Evolutionary conservation across 2,113 vertebrate species (phyloP).

Genomic region (Galeopterus variegatus): DNA sequence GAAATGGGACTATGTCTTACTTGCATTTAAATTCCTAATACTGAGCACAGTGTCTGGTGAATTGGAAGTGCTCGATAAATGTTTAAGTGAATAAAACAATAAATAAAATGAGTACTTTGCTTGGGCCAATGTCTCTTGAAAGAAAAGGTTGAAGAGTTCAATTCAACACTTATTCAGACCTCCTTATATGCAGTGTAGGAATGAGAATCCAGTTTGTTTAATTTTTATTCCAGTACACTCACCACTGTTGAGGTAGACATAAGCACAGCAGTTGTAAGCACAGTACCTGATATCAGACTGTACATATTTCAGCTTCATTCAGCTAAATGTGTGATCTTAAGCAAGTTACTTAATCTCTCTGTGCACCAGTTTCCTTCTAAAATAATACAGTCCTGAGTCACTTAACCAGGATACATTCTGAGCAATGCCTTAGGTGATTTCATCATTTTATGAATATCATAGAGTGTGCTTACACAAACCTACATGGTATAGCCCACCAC

Average conservation of each 20-base stretch:
- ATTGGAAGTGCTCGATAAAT: neutral
- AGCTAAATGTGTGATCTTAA: neutral
- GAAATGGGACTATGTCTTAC: neutral
- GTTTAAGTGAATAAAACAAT: neutral
- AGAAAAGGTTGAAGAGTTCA: neutral
- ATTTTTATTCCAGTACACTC: neutral
- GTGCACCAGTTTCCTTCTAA: neutral
- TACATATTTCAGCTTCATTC: neutral
- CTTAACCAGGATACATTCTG: no score
- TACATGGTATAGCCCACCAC: no score
- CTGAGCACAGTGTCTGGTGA: neutral
- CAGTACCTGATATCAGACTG: neutral
- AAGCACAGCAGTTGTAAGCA: neutral
- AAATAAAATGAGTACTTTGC: neutral
- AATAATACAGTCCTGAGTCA: neutral
- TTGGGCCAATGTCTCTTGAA: neutral
- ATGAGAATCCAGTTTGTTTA: neutral
- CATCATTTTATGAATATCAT: no score
- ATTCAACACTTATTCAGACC: neutral
- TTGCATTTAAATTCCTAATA: slow-evolving; percentile 23
- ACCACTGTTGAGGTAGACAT: neutral
- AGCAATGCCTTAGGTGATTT: no score
- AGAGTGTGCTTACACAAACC: no score
- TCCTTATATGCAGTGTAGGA: neutral
- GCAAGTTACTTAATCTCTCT: neutral